Evolutionary conservation across 2,113 vertebrate species (phyloP).

Genomic region (Protobothrops flavoviridis): DNA sequence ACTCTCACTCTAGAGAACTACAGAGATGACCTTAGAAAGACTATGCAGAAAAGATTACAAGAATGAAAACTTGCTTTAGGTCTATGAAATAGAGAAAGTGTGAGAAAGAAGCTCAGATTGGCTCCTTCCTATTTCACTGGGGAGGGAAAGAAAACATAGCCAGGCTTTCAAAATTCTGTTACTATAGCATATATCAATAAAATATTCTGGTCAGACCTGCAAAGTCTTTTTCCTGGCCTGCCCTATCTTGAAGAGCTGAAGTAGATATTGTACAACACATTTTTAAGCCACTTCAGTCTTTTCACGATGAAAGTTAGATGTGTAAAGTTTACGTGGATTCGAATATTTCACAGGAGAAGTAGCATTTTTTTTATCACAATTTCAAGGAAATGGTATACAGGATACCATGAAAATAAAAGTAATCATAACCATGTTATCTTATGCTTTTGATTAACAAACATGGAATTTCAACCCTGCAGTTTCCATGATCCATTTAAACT

Average conservation of each 20-base stretch:
- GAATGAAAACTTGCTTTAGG: neutral
- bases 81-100: neutral
- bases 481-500: neutral
- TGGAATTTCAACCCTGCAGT: neutral
- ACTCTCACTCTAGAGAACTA: neutral
- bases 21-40: neutral
- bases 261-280: neutral
- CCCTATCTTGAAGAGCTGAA: neutral
- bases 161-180: too few relatives aligned
- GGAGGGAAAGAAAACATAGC: too few relatives aligned
- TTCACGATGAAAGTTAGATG: neutral
- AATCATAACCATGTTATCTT: neutral
- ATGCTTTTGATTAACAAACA: neutral
- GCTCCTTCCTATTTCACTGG: neutral
- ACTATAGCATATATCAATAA: neutral
- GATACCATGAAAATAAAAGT: neutral
- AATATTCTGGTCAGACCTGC: neutral
- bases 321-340: neutral
- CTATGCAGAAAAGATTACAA: neutral
- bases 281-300: neutral
- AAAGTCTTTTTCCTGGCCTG: neutral
- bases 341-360: neutral
- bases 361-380: neutral
- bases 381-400: neutral
- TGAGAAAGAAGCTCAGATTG: neutral